Evolutionary conservation across 2,888 invertebrate genomes (phyloP).

Genomic region (Invenusta paracnida): DNA sequence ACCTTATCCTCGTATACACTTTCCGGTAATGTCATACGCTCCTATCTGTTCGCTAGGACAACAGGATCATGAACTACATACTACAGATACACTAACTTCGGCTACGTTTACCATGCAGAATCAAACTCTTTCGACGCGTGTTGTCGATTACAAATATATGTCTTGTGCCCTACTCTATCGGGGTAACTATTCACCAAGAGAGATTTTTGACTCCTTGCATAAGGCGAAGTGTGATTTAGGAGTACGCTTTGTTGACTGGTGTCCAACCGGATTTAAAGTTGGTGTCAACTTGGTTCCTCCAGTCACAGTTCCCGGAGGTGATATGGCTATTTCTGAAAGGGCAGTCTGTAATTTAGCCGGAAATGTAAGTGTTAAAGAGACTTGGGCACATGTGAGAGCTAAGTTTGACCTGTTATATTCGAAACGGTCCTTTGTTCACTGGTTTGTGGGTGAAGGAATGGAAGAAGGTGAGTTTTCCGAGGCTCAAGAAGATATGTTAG

Average conservation of each 20-base stretch:
- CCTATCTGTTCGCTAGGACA: conserved; percentile 1
- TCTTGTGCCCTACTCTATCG: conserved; percentile 34
- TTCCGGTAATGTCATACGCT: conserved; percentile 34
- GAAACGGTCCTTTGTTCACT: conserved; percentile 48
- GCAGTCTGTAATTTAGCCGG: conserved; percentile 33
- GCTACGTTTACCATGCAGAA: not conserved
- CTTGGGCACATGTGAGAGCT: not conserved
- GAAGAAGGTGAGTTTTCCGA: conserved; percentile 48
- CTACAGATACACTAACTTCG: not conserved
- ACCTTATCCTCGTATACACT: conserved; percentile 35
- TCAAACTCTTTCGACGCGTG: not conserved
- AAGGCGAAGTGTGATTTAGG: conserved; percentile 1
- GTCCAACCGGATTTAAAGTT: conserved; percentile 36
- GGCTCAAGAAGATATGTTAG: conserved; percentile 54
- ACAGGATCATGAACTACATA: conserved; percentile 9
- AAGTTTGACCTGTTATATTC: conserved; percentile 36
- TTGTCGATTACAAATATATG: conserved; percentile 32
- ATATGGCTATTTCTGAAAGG: conserved; percentile 3
- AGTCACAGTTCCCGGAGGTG: conserved; percentile 28
- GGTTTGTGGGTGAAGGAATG: conserved; percentile 49
- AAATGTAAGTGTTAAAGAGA: conserved; percentile 4
- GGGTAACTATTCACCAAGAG: not conserved
- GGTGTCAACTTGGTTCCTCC: conserved; percentile 22
- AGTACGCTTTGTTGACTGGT: conserved; percentile 38
- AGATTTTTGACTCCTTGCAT: not conserved